These are phyloP conservation scores for Genyomyrus donnyi DNA, from an alignment of 2,113 vertebrate genomes.

Conservation along the genomic window DNA sequence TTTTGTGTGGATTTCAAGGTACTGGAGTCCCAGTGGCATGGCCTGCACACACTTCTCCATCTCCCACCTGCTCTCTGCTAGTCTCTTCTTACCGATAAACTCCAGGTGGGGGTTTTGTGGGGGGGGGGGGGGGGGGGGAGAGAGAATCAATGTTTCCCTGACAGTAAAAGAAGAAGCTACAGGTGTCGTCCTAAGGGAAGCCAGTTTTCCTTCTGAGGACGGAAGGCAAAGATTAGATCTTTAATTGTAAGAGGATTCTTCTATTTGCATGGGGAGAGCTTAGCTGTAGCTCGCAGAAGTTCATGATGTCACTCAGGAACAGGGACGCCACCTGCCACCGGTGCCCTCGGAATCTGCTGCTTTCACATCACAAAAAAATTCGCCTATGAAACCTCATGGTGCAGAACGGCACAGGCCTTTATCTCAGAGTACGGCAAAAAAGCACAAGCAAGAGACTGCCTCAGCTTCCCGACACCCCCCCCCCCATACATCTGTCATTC, in stretches of 20 bases:
- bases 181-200: constrained; percentile 38
- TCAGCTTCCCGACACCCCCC: not conserved
- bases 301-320: constrained; percentile 34
- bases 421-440: constrained; percentile 30
- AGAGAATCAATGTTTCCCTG: not conserved
- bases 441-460: constrained; percentile 13
- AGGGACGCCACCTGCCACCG: not conserved
- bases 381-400: not conserved
- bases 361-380: not conserved
- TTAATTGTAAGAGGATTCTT: constrained; percentile 30
- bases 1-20: not conserved
- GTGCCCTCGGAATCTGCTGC: not conserved
- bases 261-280: constrained; percentile 19
- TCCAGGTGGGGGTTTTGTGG: not conserved
- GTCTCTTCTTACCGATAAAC: not conserved
- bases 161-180: constrained; percentile 13
- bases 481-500: not conserved
- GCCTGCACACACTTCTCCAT: not conserved
- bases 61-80: not conserved
- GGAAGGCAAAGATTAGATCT: constrained; percentile 31
- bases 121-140: too few species aligned
- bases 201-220: constrained; percentile 22
- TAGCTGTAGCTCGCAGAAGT: constrained; percentile 19
- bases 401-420: constrained; percentile 9
- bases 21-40: not conserved